Evolutionary conservation across 2,888 invertebrate genomes (phyloP).

Genomic region (Clostera curtula): DNA sequence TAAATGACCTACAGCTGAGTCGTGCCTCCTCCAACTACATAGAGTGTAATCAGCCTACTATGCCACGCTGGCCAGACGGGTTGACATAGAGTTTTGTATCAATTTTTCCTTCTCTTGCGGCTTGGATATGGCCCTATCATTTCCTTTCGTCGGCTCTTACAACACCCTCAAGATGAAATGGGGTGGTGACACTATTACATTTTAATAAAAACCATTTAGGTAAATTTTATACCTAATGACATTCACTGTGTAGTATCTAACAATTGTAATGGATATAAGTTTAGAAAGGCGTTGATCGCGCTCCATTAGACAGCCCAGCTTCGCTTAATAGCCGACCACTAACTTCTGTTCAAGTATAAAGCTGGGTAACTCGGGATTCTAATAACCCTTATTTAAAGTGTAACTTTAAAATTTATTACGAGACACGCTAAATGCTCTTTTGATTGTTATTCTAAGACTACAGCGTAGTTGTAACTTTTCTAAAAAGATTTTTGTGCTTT

Average conservation of each 20-base stretch:
- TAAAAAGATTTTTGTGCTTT: too few species aligned
- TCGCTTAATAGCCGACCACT: slow-evolving; percentile 31
- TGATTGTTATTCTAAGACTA: background rate
- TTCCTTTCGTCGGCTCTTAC: too few species aligned
- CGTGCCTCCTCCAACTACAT: too few species aligned
- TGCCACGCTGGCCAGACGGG: too few species aligned
- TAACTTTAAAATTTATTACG: slow-evolving; percentile 9
- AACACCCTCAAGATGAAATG: too few species aligned
- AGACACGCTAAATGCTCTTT: background rate
- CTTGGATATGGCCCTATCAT: too few species aligned
- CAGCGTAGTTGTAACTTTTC: background rate
- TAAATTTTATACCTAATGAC: slow-evolving; percentile 7
- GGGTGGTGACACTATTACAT: too few species aligned
- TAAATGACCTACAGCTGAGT: too few species aligned
- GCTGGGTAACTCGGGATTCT: slow-evolving; percentile 27
- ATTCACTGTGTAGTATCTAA: slow-evolving; percentile 15
- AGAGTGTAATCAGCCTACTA: too few species aligned
- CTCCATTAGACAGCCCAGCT: slow-evolving; percentile 35
- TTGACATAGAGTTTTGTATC: too few species aligned
- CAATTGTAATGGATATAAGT: slow-evolving; percentile 23
- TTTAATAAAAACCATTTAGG: too few species aligned
- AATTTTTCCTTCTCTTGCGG: too few species aligned
- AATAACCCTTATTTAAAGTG: slow-evolving; percentile 25
- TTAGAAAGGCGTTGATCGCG: slow-evolving; percentile 29
- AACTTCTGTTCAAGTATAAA: slow-evolving; percentile 33